Percentiles rank a stretch among this genome's conserved stretches.
These are phyloP conservation scores for Acleris laterana DNA, from an alignment of 2,888 invertebrate genomes.

Conservation along the genomic window DNA sequence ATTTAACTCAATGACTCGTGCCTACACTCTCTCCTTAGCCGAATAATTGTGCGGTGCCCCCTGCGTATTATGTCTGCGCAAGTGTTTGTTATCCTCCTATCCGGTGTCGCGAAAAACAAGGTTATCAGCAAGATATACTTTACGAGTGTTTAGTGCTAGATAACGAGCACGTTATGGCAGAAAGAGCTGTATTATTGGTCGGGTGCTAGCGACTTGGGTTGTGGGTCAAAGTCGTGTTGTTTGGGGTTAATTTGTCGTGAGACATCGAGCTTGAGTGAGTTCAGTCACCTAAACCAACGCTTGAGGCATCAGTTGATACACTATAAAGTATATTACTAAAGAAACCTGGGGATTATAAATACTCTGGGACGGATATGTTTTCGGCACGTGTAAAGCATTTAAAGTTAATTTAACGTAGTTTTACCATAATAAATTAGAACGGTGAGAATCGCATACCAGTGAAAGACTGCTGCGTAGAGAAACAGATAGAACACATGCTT, in stretches of 20 bases:
- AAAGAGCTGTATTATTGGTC: conserved; percentile 30
- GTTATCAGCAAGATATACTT: conserved; percentile 37
- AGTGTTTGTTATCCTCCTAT: conserved; percentile 26
- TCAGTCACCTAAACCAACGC: conserved; percentile 22
- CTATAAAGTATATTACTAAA: not conserved
- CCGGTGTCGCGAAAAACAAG: conserved; percentile 39
- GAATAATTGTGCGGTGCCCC: conserved; percentile 28
- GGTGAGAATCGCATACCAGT: not conserved
- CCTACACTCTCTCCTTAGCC: conserved; percentile 16
- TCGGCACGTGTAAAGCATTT: too few species aligned
- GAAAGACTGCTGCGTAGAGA: not conserved
- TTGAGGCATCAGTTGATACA: conserved; percentile 7
- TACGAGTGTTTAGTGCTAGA: conserved; percentile 28
- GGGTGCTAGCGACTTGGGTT: conserved; percentile 22
- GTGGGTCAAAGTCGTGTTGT: conserved; percentile 31
- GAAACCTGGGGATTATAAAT: not conserved
- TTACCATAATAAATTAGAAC: too few species aligned
- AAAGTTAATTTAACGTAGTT: too few species aligned
- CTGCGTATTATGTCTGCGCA: conserved; percentile 39
- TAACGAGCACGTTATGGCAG: conserved; percentile 27
- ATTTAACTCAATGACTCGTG: too few species aligned
- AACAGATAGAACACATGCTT: not conserved
- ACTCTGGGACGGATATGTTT: too few species aligned
- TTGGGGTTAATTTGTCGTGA: conserved; percentile 28
- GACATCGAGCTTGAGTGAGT: conserved; percentile 9